Conservation (phyloP, 2,888 invertebrate species). For the Bombyx huttoni region DNA sequence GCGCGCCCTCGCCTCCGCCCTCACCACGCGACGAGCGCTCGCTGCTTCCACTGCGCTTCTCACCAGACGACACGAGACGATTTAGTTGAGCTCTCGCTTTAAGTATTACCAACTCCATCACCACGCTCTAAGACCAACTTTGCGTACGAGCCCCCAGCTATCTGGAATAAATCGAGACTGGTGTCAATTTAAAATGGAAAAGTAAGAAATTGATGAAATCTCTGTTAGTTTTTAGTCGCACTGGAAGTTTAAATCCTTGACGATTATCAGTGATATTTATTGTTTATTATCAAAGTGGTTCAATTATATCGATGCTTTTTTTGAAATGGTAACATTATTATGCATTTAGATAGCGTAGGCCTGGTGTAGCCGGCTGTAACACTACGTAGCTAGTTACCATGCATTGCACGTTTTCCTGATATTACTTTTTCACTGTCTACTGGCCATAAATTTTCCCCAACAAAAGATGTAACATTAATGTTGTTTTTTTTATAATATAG, state of each 20-base stretch:
- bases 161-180: constrained; percentile 12
- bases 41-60: constrained; percentile 29
- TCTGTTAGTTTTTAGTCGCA: too few relatives aligned
- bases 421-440: constrained; percentile 31
- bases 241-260: too few relatives aligned
- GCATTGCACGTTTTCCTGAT: constrained; percentile 15
- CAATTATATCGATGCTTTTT: not conserved
- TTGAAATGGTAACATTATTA: not conserved
- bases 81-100: constrained; percentile 74
- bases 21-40: constrained; percentile 22
- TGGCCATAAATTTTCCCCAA: constrained; percentile 22
- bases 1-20: constrained; percentile 25
- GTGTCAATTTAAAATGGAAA: too few relatives aligned
- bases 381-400: constrained; percentile 4
- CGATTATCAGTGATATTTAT: not conserved
- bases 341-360: constrained; percentile 3
- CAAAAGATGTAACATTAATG: constrained; percentile 1
- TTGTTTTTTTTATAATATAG: constrained; percentile 3
- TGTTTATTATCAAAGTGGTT: not conserved
- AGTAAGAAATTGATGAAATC: too few relatives aligned
- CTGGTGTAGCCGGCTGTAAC: constrained; percentile 1
- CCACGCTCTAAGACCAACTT: constrained; percentile 45
- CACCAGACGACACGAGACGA: constrained; percentile 68
- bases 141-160: constrained; percentile 29
- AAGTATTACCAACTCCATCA: constrained; percentile 76